Evolutionary conservation across 2,113 vertebrate species (phyloP), one percentile per base, ranked within the genome.

Genomic region (Mastomys natalensis): DNA sequence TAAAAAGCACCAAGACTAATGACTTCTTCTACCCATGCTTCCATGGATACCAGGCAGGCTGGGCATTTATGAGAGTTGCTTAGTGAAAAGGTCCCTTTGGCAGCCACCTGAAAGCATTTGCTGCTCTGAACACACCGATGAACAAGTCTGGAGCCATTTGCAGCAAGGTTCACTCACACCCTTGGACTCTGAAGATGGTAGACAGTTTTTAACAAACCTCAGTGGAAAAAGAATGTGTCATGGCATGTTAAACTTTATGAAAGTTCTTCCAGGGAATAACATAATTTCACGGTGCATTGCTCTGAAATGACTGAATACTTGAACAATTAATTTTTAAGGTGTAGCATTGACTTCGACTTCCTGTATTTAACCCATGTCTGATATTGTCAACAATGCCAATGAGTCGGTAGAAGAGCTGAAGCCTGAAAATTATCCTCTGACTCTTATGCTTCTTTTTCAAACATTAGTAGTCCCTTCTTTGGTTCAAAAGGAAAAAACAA

Each of bases 291-390:
- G 97, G 97, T 92, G 95, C 98, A 98, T 98, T 98, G 98, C 98
- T 98, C 98, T 96, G 97, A 97, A 98, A 98, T 98, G 98, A 98
- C 97, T 98, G 97, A 98, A 97, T 98, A 98, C 97, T 98, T 98
- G 98, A 98, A 98, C 98, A 98, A 99, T 98, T 99, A 99, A 98
- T 98, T 98, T 98, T 98, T 98, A 98, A 98, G 97, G 97, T 97
- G 90, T 97, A 98, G 98, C 95, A 92, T 94, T 98, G 96, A 96
- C 93, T 97, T 98, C 93, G 95, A 93, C 95, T 80, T 89, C 96
- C 98, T 97, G 92, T 97, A 96, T 98, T 98, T 98, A 96, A 98
- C 77, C 97, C 74, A 0, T 91, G 80, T 94, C 87, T 89, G 90
- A 97, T 98, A 97, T 92, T 95, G 98, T 97, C 98, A 98, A 98